phyloP scores from a whole-genome alignment of 1,140 invertebrate species.

The Rhyzopertha dominica region DNA sequence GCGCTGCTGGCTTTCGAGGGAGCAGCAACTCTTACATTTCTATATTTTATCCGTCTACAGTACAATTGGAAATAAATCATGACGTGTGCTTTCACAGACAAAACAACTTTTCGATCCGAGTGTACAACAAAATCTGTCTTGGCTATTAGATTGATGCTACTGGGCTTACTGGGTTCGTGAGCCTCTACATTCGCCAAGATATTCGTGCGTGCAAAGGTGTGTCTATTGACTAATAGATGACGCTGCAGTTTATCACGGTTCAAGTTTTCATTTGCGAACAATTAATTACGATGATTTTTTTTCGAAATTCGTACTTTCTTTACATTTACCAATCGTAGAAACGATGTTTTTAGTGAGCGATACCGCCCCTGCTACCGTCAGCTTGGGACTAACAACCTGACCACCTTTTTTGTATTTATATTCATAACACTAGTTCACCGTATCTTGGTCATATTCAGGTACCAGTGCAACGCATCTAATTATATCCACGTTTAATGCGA shows the following conservation, averaged over 20 bases:
- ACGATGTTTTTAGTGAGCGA: too few relatives aligned
- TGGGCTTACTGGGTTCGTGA: conserved; percentile 10
- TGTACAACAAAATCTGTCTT: conserved; percentile 20
- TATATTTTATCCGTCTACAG: conserved; percentile 13
- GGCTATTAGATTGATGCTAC: conserved; percentile 20
- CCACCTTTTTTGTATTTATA: conserved; percentile 11
- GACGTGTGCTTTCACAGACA: conserved; percentile 10
- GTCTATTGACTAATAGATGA: too few relatives aligned
- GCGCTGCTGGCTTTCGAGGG: too few relatives aligned
- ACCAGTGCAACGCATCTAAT: conserved; percentile 12
- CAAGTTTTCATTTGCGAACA: too few relatives aligned
- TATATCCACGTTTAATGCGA: too few relatives aligned
- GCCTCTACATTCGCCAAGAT: conserved; percentile 2
- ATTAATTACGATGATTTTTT: too few relatives aligned
- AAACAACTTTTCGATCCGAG: conserved; percentile 16
- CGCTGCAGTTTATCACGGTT: too few relatives aligned
- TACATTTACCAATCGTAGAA: too few relatives aligned
- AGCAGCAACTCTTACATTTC: too few relatives aligned
- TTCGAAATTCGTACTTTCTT: too few relatives aligned
- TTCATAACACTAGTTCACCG: conserved; percentile 15
- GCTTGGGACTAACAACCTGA: conserved; percentile 9
- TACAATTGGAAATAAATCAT: conserved; percentile 18
- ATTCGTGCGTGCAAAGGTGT: too few relatives aligned
- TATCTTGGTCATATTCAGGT: conserved; percentile 16
- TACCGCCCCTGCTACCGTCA: too few relatives aligned